A percentile compares a stretch with the other conserved stretches of the same genome.
These are phyloP conservation scores for Mallateleia sp. DNA, from an alignment of 2,888 invertebrate species.

Conservation along the genomic window DNA sequence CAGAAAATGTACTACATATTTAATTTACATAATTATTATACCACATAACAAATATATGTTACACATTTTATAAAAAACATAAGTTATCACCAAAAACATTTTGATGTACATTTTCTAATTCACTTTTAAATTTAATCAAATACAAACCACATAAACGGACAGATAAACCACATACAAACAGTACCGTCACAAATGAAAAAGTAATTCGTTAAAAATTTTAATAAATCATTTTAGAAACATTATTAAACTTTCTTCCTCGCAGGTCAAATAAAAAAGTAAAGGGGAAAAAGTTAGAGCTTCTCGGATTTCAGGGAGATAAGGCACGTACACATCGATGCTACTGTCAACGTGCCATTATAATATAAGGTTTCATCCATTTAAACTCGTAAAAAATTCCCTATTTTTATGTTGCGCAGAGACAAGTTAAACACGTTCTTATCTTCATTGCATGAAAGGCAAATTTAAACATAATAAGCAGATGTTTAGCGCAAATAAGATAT, in stretches of 20 bases:
- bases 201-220: not conserved
- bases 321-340: conserved; percentile 54
- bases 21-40: too few relatives aligned
- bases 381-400: conserved; percentile 50
- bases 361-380: conserved; percentile 67
- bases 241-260: conserved; percentile 23
- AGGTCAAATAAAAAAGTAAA: not conserved
- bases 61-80: too few relatives aligned
- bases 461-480: conserved; percentile 46
- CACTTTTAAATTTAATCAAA: too few relatives aligned
- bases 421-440: conserved; percentile 55
- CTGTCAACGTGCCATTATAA: conserved; percentile 66
- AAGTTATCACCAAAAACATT: too few relatives aligned
- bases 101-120: too few relatives aligned
- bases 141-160: not conserved
- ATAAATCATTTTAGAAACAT: conserved; percentile 31
- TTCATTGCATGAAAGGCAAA: conserved; percentile 23
- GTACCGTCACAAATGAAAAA: too few relatives aligned
- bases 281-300: conserved; percentile 27
- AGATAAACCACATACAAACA: too few relatives aligned
- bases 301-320: conserved; percentile 62
- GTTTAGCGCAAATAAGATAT: conserved; percentile 27
- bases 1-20: too few relatives aligned
- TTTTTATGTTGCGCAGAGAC: conserved; percentile 38
- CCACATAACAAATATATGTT: too few relatives aligned